These are phyloP conservation scores for Madoqua kirkii DNA, from an alignment of 2,113 vertebrate genomes.

Conservation along the genomic window DNA sequence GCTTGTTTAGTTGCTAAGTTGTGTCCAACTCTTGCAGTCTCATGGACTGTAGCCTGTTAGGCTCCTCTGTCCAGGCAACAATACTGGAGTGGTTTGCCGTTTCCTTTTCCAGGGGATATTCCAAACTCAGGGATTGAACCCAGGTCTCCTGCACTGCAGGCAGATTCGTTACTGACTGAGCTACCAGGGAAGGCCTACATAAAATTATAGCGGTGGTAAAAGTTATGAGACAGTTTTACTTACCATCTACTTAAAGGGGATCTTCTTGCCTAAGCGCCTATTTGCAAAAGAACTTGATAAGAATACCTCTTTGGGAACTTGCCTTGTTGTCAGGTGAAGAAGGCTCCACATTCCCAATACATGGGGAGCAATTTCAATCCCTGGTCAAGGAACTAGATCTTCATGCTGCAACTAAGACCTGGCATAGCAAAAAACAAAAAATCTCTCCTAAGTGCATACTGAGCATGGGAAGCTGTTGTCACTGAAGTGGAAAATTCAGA, in stretches of 20 bases:
- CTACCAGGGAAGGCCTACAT: not conserved
- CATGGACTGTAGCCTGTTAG: not conserved
- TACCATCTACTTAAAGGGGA: not conserved
- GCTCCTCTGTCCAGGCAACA: not conserved
- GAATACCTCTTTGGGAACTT: not conserved
- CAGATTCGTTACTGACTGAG: not conserved
- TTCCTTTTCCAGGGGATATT: not conserved
- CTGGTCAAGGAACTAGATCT: not conserved
- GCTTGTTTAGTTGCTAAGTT: not conserved
- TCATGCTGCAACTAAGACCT: not conserved
- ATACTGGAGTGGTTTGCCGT: not conserved
- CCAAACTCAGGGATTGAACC: not conserved
- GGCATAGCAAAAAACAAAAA: not conserved
- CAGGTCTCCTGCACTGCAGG: fast-evolving
- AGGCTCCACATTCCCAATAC: not conserved
- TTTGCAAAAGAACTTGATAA: not conserved
- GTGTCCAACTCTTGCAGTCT: not conserved
- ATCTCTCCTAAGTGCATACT: not conserved
- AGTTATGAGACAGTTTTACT: not conserved
- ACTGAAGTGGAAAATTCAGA: not conserved
- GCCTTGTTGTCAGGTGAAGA: not conserved
- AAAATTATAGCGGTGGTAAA: not conserved
- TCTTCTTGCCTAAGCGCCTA: not conserved
- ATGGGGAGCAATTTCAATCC: not conserved
- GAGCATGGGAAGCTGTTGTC: not conserved